Conservation (phyloP, 2,113 vertebrate species). For the Neotoma lepida region DNA sequence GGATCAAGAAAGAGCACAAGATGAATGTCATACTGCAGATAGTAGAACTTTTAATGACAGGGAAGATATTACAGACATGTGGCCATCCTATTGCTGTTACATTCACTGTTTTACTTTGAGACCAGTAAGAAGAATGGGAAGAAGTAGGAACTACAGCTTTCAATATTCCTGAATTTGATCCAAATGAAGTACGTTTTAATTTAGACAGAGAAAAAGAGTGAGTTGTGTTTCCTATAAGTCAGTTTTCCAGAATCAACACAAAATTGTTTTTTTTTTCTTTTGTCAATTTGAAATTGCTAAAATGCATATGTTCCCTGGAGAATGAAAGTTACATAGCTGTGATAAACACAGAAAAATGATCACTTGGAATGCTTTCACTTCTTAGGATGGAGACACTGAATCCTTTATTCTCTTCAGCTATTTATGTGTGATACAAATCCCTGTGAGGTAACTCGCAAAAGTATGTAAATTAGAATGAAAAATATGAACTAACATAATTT, state of each 20-base stretch:
- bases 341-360: neutral
- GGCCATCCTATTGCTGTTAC: neutral
- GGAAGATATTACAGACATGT: neutral
- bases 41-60: neutral
- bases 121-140: neutral
- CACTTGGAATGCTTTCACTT: too few species aligned
- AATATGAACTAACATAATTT: neutral
- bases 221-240: neutral
- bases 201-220: neutral
- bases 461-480: neutral
- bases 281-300: neutral
- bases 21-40: neutral
- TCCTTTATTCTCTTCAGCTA: neutral
- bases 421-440: neutral
- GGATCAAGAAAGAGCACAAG: neutral
- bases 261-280: neutral
- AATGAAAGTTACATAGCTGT: neutral
- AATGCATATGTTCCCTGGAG: neutral
- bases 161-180: neutral
- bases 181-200: neutral
- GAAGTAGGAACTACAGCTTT: neutral
- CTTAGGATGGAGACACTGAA: neutral
- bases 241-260: neutral
- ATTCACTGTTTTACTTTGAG: neutral
- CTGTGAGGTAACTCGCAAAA: neutral